phyloP scores from a whole-genome alignment of 1,140 invertebrate species.

The Asobara japonica region DNA sequence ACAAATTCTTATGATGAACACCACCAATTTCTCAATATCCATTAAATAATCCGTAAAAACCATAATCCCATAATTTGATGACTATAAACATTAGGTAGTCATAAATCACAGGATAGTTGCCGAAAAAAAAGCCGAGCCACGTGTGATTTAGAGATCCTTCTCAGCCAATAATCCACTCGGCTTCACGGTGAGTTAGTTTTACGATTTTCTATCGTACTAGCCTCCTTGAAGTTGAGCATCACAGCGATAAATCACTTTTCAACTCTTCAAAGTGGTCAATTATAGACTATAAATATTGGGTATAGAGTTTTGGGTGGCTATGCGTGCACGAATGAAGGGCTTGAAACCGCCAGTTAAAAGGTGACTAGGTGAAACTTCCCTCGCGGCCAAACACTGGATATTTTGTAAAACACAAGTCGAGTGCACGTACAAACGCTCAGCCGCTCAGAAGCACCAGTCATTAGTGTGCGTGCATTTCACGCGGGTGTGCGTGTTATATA shows the following conservation, averaged over 20 bases:
- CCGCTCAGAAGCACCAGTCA: not conserved
- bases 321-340: not conserved
- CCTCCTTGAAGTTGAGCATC: conserved; percentile 1
- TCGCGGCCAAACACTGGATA: conserved; percentile 8
- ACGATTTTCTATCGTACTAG: conserved; percentile 15
- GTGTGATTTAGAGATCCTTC: not conserved
- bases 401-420: conserved; percentile 16
- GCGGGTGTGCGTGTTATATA: too few relatives aligned
- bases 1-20: not conserved
- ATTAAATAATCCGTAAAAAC: not conserved
- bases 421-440: conserved; percentile 4
- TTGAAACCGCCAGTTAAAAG: not conserved
- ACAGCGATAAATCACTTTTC: conserved; percentile 27
- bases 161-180: not conserved
- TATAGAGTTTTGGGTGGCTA: not conserved
- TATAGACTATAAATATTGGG: conserved; percentile 41
- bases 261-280: conserved; percentile 38
- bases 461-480: not conserved
- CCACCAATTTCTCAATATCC: not conserved
- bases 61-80: conserved; percentile 9
- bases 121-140: not conserved
- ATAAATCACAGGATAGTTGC: not conserved
- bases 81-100: not conserved
- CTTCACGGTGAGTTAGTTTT: not conserved
- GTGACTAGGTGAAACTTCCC: conserved; percentile 10